A percentile compares a stretch with the other conserved stretches of the same genome.
These are phyloP conservation scores for Quadriops clusia DNA, from an alignment of 2,888 invertebrate species.

Conservation along the genomic window DNA sequence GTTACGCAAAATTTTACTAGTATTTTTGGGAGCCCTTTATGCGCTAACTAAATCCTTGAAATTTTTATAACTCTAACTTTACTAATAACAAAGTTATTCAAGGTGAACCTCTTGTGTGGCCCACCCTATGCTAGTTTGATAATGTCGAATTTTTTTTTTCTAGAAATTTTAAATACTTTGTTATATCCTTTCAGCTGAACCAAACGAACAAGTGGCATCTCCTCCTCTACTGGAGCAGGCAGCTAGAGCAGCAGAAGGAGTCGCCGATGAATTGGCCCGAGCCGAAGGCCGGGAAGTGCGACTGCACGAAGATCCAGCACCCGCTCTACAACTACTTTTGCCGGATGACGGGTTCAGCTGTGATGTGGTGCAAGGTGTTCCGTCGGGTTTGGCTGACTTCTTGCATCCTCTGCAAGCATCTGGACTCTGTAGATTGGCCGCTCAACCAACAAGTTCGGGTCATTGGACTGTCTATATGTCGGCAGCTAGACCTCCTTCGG, in stretches of 20 bases:
- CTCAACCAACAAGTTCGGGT: conserved; percentile 83
- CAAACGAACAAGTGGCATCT: conserved; percentile 39
- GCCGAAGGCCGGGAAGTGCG: conserved; percentile 82
- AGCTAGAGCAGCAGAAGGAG: conserved; percentile 69
- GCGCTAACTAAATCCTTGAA: too few relatives aligned
- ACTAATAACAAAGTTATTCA: too few relatives aligned
- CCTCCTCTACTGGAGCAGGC: conserved; percentile 55
- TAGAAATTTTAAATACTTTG: too few relatives aligned
- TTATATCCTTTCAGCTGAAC: conserved; percentile 27
- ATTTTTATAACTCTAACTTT: too few relatives aligned
- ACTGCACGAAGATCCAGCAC: conserved; percentile 83
- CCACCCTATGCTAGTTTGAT: too few relatives aligned
- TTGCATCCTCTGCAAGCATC: conserved; percentile 71
- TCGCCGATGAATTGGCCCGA: conserved; percentile 83
- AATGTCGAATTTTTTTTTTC: too few relatives aligned
- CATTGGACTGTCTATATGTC: conserved; percentile 93
- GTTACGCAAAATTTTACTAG: too few relatives aligned
- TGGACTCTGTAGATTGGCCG: conserved; percentile 79
- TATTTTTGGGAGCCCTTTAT: too few relatives aligned
- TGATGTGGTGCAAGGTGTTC: conserved; percentile 81
- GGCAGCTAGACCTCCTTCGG: conserved; percentile 33
- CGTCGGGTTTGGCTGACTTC: conserved; percentile 84
- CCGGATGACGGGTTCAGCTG: conserved; percentile 98
- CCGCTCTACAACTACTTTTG: conserved; percentile 81
- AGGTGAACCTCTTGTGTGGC: neutral